A percentile compares a stretch with the other conserved stretches of the same genome.
Evolutionary conservation across 2,888 invertebrate species (phyloP).

Genomic region (Theretra japonica): DNA sequence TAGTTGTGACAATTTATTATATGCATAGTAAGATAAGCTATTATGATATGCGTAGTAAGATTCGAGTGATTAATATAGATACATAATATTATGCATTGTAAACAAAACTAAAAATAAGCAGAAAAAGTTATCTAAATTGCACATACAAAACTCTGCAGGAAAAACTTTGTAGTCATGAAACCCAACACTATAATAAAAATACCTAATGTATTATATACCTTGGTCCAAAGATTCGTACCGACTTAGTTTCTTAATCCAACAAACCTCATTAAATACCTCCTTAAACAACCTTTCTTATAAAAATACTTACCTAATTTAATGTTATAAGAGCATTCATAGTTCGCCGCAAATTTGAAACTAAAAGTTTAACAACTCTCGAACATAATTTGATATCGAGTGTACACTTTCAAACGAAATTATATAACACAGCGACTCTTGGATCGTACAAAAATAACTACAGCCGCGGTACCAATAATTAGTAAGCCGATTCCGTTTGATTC

Average conservation of each 20-base stretch:
- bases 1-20: too few species aligned
- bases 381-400: neutral
- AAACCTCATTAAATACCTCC: neutral
- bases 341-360: neutral
- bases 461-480: neutral
- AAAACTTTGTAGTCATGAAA: too few species aligned
- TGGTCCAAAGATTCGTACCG: neutral
- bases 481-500: neutral
- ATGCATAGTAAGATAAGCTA: too few species aligned
- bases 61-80: too few species aligned
- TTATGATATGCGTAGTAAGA: too few species aligned
- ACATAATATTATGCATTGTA: too few species aligned
- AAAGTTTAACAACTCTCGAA: constrained; percentile 11
- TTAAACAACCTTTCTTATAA: neutral
- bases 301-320: neutral
- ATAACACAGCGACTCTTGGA: neutral
- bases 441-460: neutral
- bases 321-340: neutral
- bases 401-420: constrained; percentile 10
- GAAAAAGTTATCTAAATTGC: too few species aligned
- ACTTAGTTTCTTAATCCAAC: neutral
- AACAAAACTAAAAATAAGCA: too few species aligned
- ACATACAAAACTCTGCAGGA: too few species aligned
- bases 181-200: too few species aligned
- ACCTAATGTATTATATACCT: too few species aligned